Conservation (phyloP, 2,797 vertebrate species). For the Knipowitschia caucasica region DNA sequence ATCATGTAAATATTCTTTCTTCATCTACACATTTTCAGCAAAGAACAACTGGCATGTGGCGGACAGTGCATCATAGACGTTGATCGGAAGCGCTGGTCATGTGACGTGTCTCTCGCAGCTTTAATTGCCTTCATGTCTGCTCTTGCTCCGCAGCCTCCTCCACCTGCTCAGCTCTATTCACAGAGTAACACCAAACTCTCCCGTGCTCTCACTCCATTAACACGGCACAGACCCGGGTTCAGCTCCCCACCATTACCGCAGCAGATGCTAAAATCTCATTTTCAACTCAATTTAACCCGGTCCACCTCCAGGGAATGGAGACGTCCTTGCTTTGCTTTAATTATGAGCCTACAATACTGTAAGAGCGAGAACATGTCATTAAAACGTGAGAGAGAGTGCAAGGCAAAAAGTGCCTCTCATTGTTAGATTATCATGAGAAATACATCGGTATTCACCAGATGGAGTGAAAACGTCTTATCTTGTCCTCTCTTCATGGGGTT, state of each 20-base stretch:
- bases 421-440: not conserved
- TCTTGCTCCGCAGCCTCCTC: constrained; percentile 76
- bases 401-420: constrained; percentile 14
- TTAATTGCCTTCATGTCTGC: constrained; percentile 84
- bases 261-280: constrained; percentile 82
- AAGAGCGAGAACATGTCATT: constrained; percentile 24
- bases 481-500: no score
- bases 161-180: constrained; percentile 79
- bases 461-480: not conserved
- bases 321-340: constrained; percentile 54
- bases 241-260: constrained; percentile 77
- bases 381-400: constrained; percentile 16
- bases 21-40: no score
- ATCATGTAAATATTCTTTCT: no score
- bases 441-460: not conserved
- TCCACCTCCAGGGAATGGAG: constrained; percentile 59
- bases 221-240: constrained; percentile 77
- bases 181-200: constrained; percentile 79
- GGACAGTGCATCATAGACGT: no score
- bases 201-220: constrained; percentile 84
- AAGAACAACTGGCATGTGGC: no score
- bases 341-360: constrained; percentile 41
- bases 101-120: constrained; percentile 64
- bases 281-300: constrained; percentile 85
- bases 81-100: constrained; percentile 14